phyloP scores from a whole-genome alignment of 2,888 invertebrate genomes.

The Amiota mariae region DNA sequence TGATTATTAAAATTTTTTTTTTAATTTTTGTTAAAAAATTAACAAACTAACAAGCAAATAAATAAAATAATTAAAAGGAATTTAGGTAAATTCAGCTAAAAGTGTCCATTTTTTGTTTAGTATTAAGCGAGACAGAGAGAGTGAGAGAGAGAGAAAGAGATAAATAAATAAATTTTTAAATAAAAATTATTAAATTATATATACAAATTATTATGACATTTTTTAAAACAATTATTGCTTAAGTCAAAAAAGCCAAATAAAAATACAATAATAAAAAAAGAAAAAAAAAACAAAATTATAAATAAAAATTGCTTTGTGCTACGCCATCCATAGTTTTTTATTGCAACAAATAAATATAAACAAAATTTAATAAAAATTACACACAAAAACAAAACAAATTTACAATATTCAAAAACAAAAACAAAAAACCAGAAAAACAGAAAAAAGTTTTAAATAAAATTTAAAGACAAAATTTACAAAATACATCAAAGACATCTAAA shows the following conservation, averaged over 20 bases:
- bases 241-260: constrained; percentile 21
- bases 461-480: not conserved
- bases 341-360: constrained; percentile 34
- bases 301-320: constrained; percentile 45
- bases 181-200: constrained; percentile 33
- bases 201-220: constrained; percentile 33
- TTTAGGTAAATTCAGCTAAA: not conserved
- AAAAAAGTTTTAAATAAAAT: not conserved
- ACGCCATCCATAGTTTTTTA: constrained; percentile 55
- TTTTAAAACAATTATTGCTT: constrained; percentile 30
- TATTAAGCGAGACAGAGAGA: no score
- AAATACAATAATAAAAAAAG: no score
- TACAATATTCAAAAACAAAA: constrained; percentile 1
- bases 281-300: constrained; percentile 29
- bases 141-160: no score
- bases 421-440: not conserved
- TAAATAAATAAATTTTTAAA: constrained; percentile 18
- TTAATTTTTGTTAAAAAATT: no score
- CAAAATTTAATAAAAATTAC: not conserved
- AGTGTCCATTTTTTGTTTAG: constrained; percentile 65
- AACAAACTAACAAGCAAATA: no score
- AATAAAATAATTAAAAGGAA: no score
- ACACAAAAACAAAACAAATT: not conserved
- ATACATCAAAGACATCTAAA: not conserved
- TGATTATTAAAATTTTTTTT: no score